Base-by-base conservation (phyloP, 2,113 vertebrate genomes). In the Phalacrocorax aristotelis region DNA sequence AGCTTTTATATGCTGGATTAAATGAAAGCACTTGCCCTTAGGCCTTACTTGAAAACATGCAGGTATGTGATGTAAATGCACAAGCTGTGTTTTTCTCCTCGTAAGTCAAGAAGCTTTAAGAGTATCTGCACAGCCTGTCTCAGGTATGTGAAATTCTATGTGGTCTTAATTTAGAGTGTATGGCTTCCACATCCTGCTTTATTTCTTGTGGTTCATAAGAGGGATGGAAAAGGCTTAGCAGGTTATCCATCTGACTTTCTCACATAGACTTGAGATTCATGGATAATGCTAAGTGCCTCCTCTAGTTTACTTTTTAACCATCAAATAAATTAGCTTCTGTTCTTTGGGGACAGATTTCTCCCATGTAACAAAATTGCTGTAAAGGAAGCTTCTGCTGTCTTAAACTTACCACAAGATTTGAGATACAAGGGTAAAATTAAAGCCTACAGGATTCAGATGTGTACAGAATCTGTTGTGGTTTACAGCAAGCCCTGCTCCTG, bases 41-140 rank as follows among this genome's bases (percentile, higher is more conserved):
- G 89, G 94, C 81, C 58, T 95, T 68, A 21, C 81, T 82, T 84
- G 78, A 76, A 93, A 94, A 75, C 34, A 76, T 9, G 1, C 40
- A 83, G 66, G 78, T 60, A 85, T 74, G 57, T 87, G 83, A 95
- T 88, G 66, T 87, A 88, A 95, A 95, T 80, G 89, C 38, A 48
- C 11, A 62, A 76, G 36, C 80, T 72, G 14, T 66, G 25, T 49
- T 88, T 93, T 83, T 68, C 32, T 77, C 15, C 61, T 92, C 52
- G 57, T 87, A 95, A 92, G 38, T 92, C 51, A 87, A 74, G 80
- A 89, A 80, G 70, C 66, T 90, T 65, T 76, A 83, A 91, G 44
- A 78, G 57, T 52, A 82, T 68, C 58, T 72, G 62, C 29, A 64
- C 54, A 93, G 75, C 13, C 57, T 72, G 55, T 48, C 36, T 90